A percentile compares a stretch with the other conserved stretches of the same genome.
These are phyloP conservation scores for Peromyscus nudipes DNA, from an alignment of 2,797 vertebrate genomes.

Conservation along the genomic window DNA sequence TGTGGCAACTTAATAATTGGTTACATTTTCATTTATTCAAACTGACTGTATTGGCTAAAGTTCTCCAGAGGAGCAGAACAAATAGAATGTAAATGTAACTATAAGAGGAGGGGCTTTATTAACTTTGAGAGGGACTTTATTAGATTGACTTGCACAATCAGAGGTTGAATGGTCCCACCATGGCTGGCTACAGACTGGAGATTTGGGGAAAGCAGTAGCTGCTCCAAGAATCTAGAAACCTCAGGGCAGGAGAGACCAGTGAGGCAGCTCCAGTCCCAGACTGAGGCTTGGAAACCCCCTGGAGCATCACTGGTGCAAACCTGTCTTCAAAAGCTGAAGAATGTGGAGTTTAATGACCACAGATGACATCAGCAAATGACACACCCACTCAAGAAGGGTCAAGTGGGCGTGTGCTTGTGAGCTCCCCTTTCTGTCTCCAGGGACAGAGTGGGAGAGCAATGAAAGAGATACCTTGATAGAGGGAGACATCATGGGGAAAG, in stretches of 20 bases:
- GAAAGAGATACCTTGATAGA: too few species aligned
- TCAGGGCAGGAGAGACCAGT: not conserved
- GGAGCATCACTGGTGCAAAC: not conserved
- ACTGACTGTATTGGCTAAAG: not conserved
- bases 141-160: not conserved
- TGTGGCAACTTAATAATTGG: not conserved
- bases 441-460: too few species aligned
- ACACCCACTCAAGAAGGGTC: not conserved
- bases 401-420: not conserved
- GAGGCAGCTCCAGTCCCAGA: not conserved
- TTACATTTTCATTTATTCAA: slow-evolving; percentile 7
- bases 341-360: not conserved
- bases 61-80: not conserved
- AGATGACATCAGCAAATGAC: not conserved
- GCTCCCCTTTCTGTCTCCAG: not conserved
- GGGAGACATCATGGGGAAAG: too few species aligned
- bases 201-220: not conserved
- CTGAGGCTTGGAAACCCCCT: not conserved
- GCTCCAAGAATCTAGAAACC: not conserved
- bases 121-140: not conserved
- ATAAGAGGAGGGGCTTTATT: not conserved
- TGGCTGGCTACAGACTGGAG: not conserved
- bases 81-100: not conserved
- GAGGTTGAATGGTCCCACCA: not conserved
- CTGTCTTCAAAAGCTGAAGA: not conserved